Base-by-base conservation (phyloP, 1,140 invertebrate genomes). In the Potamilus streckersoni region DNA sequence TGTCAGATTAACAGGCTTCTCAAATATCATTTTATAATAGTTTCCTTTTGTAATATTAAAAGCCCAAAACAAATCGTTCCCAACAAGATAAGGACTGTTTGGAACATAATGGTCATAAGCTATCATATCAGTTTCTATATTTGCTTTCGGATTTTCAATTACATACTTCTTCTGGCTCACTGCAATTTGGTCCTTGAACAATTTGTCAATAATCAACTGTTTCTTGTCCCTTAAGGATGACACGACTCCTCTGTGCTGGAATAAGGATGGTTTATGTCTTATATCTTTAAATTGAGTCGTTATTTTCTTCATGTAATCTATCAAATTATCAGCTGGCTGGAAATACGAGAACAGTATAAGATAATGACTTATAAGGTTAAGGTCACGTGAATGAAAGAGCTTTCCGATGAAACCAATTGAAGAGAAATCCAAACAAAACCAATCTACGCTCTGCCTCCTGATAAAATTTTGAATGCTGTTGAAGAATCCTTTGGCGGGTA, bases 391-490 rank as follows among this genome's bases (percentile, higher is more conserved):
- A 85, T 95, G 94, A 87, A 98, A 97, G 91, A 98, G 92, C 91
- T 98, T 98, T 14, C 83, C 84, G 16, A 86, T 83, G 64, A 86
- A 84, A 58, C 84, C 80, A 0, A 98, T 91, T 78, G 95, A 94
- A 85, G 96, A 97, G 88, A 97, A 98, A 84, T 98, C 96, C 12
- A 98, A 88, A 27, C 97, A 93, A 85, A 98, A 94, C 96, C 96
- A 98, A 73, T 94, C 0, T 95, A 57, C 38, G 6, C 3, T 38
- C 3, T 38, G 38, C 0, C 95, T 84, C 55, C 72, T 90, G 1
- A 89, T 81, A 71, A 82, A 89, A 56, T 82, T 69, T 58, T 82
- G 83, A 20, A 89, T 86, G 20, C 79, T 75, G n/a, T 71, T 74
- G 55, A 89, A 68, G 77, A 85, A 90, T 62, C 79, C 74, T 14